Conservation (phyloP, 2,113 vertebrate species). For the Odocoileus virginianus region DNA sequence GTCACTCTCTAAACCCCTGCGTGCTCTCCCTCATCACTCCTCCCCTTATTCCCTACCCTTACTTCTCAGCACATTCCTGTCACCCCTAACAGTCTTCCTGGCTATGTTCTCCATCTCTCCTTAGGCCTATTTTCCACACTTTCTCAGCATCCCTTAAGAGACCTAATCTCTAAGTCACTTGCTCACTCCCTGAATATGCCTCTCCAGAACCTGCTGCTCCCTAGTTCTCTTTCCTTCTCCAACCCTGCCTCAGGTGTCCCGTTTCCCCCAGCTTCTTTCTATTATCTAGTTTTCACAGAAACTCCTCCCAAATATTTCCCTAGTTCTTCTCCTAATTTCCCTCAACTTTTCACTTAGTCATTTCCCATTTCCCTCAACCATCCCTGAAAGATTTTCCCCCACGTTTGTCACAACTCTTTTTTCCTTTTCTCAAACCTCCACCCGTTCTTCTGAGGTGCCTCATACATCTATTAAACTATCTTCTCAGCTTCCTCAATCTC, state of each 20-base stretch:
- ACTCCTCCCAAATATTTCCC: neutral
- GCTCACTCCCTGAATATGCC: neutral
- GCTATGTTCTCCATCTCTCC: neutral
- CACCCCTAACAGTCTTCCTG: neutral
- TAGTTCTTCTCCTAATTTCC: neutral
- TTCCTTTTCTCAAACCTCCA: neutral
- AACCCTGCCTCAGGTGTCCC: neutral
- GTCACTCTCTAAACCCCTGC: neutral
- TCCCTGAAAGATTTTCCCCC: neutral
- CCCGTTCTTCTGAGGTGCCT: neutral
- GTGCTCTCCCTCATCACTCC: neutral
- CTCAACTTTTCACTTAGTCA: conserved; percentile 52
- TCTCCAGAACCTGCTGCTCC: conserved; percentile 45
- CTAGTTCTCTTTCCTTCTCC: neutral
- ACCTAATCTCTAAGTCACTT: neutral
- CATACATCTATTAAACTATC: neutral
- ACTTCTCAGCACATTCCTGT: neutral
- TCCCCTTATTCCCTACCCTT: neutral
- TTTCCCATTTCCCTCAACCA: neutral
- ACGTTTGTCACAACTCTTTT: neutral
- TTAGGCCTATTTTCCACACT: neutral
- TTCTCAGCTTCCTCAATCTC: neutral
- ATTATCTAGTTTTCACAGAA: neutral
- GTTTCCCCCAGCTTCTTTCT: neutral
- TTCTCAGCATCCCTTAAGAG: neutral